Evolutionary conservation across 2,113 vertebrate species (phyloP), one percentile per base, ranked within the genome.

Genomic region (Uropsilus gracilis): DNA sequence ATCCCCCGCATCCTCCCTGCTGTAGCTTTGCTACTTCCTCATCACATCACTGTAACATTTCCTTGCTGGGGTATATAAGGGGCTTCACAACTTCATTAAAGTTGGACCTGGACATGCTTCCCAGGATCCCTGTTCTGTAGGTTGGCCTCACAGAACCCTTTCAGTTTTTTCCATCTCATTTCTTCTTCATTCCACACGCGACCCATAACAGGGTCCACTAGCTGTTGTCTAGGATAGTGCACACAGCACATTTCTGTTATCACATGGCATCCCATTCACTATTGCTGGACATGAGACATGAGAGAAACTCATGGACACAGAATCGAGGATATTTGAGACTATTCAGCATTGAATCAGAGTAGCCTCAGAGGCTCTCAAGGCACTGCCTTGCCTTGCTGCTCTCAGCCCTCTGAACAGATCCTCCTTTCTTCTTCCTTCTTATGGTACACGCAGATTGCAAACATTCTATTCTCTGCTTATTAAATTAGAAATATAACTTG

Each of bases 391-490:
- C 16, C 0, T 17, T 24, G 20, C 22, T 81, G 10, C 28, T n/a
- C 34, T 34, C 5, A 12, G 39, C 24, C 77, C 28, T 18, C 26
- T 11, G 2, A 30, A 9, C 3, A 8, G 3, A 10, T 5, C 34
- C 28, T 46, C 7, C 4, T 80, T 84, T 50, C 39, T 53, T 86
- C 42, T 57, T 44, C 32, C 16, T 73, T 71, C 14, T 20, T 84
- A 16, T 69, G 6, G 37, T 39, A 24, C 72, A 46, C 30, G 24
- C n/a, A 6, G 55, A 42, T 26, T 37, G 2, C 71, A 44, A 61
- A 46, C 14, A 80, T 44, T 39, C 4, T 77, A 90, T 77, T 66
- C 85, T 95, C 81, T 39, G 63, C 55, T 81, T 95, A 84, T 81
- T 76, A 80, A 86, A 55, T 80, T 91, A 80, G 87, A 90, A 93